Percentiles rank a stretch among this genome's conserved stretches.
Evolutionary conservation across 1,140 invertebrate genomes (phyloP).

Genomic region (Lepidostoma basale): DNA sequence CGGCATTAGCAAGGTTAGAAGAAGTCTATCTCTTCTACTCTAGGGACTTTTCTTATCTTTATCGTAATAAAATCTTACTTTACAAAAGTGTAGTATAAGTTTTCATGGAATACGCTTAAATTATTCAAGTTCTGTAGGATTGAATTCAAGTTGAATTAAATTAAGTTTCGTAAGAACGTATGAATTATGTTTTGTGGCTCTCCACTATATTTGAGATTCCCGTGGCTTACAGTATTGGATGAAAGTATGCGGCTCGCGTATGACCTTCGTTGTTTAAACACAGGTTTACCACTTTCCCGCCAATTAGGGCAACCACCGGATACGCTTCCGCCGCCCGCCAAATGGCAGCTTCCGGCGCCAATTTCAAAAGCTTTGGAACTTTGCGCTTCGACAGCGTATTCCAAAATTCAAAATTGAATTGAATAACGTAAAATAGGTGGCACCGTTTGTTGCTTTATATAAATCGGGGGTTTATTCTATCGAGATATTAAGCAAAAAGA

Average conservation of each 20-base stretch:
- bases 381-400: slow-evolving; percentile 24
- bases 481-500: no score
- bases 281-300: slow-evolving; percentile 40
- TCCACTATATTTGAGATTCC: not conserved
- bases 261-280: slow-evolving; percentile 36
- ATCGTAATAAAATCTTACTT: no score
- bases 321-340: slow-evolving; percentile 40
- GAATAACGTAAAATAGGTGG: slow-evolving; percentile 22
- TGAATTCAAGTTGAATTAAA: not conserved
- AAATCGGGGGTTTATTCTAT: not conserved
- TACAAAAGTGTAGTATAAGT: no score
- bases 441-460: slow-evolving; percentile 18
- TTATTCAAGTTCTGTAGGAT: not conserved
- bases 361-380: slow-evolving; percentile 39
- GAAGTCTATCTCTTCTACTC: no score
- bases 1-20: no score
- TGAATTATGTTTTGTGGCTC: not conserved
- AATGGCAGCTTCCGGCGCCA: slow-evolving; percentile 40
- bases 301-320: slow-evolving; percentile 44
- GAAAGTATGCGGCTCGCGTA: slow-evolving; percentile 5
- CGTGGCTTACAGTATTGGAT: not conserved
- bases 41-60: no score
- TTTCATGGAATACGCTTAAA: no score
- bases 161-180: not conserved
- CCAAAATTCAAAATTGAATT: slow-evolving; percentile 38